Base-by-base conservation (phyloP, 2,113 vertebrate species). In the Oreochromis spilurus region DNA sequence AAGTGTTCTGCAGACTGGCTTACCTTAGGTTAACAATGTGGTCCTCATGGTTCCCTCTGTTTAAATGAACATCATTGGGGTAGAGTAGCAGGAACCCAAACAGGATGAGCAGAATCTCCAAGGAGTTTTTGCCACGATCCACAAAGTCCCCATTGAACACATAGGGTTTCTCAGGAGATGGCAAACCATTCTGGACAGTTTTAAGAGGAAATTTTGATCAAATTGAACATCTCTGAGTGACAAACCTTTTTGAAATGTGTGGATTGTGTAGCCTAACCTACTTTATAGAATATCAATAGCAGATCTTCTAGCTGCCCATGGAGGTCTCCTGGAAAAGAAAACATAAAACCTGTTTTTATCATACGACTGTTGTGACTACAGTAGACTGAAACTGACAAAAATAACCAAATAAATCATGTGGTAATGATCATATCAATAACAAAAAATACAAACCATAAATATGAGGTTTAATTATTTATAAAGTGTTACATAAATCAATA, bases 131-230 rank as follows among this genome's bases (percentile, higher is more conserved):
- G 62, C 98, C 98, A 91, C 98, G 95, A 86, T 99, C 98, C 92
- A 99, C 98, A 10, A 97, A 99, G 91, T 99, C 98, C 2, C 98
- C 97, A 0, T 99, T 99, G 94, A 99, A 99, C 81, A 99, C 95
- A 0, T 98, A 99, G 0, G 97, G 94, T 34, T 96, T 98, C 90
- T 98, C 97, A 40, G 96, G 93, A 0, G 98, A 98, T 0, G 98
- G 98, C 86, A 99, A 96, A 62, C 98, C 98, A 1, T 99, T 99
- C 98, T 99, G 94, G 24, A 87, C 13, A 55, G 6, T 4, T 82
- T n/a, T 14, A 31, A 21, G 29, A 34, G 12, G 57, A 65, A 6
- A 2, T 4, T 13, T 52, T 75, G 4, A 29, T 19, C n/a, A 14
- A 67, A 79, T 24, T 53, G 17, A 67, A 62, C 45, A 21, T 31